Conservation (phyloP, 2,888 invertebrate species). For the Balanococcus diminutus region DNA sequence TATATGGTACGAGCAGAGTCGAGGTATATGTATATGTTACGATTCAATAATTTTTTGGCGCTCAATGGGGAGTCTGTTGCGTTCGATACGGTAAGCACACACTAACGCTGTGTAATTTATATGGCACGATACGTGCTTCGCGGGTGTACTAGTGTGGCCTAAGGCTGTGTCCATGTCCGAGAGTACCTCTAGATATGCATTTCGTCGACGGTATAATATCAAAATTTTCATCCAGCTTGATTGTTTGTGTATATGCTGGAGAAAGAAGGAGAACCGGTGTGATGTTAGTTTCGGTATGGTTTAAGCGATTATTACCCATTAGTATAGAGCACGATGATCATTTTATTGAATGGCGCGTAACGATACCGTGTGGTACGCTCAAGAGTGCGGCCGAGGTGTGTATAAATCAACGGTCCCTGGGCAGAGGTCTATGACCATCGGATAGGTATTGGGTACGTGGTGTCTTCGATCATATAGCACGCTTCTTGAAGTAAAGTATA, state of each 20-base stretch:
- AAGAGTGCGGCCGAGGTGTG: not conserved
- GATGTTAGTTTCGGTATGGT: constrained; percentile 22
- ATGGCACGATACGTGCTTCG: not conserved
- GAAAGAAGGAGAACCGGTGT: not conserved
- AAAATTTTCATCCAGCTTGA: not conserved
- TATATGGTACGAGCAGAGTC: not conserved
- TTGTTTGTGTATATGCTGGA: not conserved
- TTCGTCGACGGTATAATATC: not conserved
- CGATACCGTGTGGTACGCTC: not conserved
- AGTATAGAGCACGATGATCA: not conserved
- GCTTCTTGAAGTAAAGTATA: too few species aligned
- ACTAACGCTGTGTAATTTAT: not conserved
- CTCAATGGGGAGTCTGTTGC: constrained; percentile 48
- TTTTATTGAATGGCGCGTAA: constrained; percentile 21
- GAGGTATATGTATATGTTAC: constrained; percentile 40
- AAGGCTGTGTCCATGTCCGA: not conserved
- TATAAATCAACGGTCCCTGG: not conserved
- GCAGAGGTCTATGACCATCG: not conserved
- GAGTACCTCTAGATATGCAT: not conserved
- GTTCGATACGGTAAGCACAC: constrained; percentile 44
- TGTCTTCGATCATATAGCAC: not conserved
- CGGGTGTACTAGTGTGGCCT: not conserved
- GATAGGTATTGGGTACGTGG: not conserved
- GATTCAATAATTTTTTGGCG: constrained; percentile 54
- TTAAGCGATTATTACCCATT: constrained; percentile 31